A percentile compares a stretch with the other conserved stretches of the same genome.
Evolutionary conservation across 1,140 invertebrate genomes (phyloP).

Genomic region (Rhagoletis pomonella): DNA sequence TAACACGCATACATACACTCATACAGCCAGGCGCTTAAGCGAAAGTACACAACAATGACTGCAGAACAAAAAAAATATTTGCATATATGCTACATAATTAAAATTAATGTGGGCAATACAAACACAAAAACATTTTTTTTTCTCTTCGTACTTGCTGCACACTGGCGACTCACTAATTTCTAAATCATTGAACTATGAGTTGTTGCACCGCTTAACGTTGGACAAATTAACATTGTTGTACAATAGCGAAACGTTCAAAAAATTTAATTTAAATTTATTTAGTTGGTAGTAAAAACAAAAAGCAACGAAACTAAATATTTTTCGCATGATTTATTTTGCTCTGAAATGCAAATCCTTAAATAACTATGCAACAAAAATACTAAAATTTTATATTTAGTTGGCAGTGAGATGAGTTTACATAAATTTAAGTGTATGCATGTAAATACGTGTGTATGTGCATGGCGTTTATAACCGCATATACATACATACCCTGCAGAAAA

Average conservation of each 20-base stretch:
- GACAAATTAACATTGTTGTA: neutral
- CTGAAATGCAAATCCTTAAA: slow-evolving; percentile 33
- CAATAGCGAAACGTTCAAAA: neutral
- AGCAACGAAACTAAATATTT: neutral
- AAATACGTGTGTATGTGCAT: neutral
- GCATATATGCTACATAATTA: neutral
- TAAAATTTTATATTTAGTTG: slow-evolving; percentile 29
- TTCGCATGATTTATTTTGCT: slow-evolving; percentile 9
- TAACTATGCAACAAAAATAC: slow-evolving; percentile 34
- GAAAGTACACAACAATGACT: neutral
- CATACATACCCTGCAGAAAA: neutral
- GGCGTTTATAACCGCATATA: neutral
- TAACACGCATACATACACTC: neutral
- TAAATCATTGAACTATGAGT: neutral
- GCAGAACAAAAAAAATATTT: neutral
- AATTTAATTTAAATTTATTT: neutral
- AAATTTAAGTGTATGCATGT: neutral
- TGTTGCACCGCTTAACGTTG: neutral
- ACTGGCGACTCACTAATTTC: neutral
- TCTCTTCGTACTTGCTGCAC: neutral
- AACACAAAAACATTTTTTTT: neutral
- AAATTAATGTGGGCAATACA: neutral
- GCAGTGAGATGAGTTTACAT: too few species aligned
- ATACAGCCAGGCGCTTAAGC: neutral
- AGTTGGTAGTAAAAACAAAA: neutral